Conservation (phyloP, 2,113 vertebrate species). For the Ia io region DNA sequence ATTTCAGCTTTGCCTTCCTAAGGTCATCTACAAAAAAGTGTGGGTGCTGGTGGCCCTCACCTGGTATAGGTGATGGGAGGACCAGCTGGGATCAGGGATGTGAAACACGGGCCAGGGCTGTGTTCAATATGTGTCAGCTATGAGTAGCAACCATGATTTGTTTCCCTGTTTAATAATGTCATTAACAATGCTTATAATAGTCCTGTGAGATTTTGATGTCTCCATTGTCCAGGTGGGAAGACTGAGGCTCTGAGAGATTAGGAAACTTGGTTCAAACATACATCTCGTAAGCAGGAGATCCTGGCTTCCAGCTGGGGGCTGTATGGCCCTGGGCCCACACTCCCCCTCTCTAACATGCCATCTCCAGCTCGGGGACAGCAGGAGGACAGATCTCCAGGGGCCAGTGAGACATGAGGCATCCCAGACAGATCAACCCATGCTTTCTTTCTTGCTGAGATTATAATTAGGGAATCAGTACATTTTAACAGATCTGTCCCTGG, state of each 20-base stretch:
- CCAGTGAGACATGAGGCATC: neutral
- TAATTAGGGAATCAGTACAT: no score
- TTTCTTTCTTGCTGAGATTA: no score
- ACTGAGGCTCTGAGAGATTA: neutral
- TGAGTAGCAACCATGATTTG: neutral
- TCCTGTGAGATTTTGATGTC: no score
- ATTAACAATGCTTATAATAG: neutral
- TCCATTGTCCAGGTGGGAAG: neutral
- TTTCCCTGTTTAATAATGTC: neutral
- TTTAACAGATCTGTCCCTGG: no score
- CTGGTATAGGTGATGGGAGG: neutral
- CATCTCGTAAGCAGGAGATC: neutral
- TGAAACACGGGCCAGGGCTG: neutral
- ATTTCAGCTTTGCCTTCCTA: neutral
- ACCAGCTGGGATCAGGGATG: no score
- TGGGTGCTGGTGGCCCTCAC: neutral
- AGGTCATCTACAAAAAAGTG: neutral
- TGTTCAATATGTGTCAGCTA: neutral
- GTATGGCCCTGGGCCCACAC: neutral
- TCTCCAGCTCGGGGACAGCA: neutral
- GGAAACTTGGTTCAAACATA: neutral
- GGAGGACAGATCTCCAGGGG: no score
- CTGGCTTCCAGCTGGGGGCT: neutral
- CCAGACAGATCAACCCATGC: neutral
- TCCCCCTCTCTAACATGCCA: accelerated